Base-by-base conservation (phyloP, 2,113 vertebrate species). In the Eulacestoma nigropectus region DNA sequence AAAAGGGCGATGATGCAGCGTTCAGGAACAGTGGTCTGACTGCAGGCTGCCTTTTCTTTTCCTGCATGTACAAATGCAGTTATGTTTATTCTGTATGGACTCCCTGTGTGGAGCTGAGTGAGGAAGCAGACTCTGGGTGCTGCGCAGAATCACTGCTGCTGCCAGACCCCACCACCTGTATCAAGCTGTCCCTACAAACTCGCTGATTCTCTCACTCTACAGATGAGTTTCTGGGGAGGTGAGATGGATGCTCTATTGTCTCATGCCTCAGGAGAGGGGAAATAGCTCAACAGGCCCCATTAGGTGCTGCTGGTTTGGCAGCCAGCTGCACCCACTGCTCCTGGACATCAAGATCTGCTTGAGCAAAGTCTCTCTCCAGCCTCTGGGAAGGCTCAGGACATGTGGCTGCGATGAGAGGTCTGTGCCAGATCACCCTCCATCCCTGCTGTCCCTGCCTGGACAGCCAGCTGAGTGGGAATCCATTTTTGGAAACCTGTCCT, bases 101-200 rank as follows among this genome's bases (percentile, higher is more conserved):
- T 63, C 23, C 50, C 16, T 46, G 20, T 4, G 5, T 41, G 64
- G 32, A 73, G 6, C 41, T 76, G 49, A 41, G 7, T 4, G 4
- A 84, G 44, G 25, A 83, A 67, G 15, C 12, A 88, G 37, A 69
- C 37, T 62, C 44, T 10, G 6, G 16, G 29, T 76, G 35, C 55
- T 64, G 30, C 0, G 0, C 1, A 6, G 30, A 63, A 53, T 30
- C 1, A 0, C 50, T 11, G 1, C 32, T 62, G 60, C 55, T 84
- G n/a, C 32, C 69, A 67, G 46, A 46, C 11, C n/a, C 13, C 42
- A 27, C 11, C 21, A 29, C 22, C 10, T 9, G 0, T 42, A 35
- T 27, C 46, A 59, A n/a, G 7, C 47, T 79, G 20, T 75, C 27
- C 21, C 23, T 46, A 37, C 16, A 75, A 49, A 78, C 29, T 37